Evolutionary conservation across 2,797 vertebrate genomes (phyloP), one percentile per base, ranked within the genome.

Genomic region (Gobionotothen gibberifrons): DNA sequence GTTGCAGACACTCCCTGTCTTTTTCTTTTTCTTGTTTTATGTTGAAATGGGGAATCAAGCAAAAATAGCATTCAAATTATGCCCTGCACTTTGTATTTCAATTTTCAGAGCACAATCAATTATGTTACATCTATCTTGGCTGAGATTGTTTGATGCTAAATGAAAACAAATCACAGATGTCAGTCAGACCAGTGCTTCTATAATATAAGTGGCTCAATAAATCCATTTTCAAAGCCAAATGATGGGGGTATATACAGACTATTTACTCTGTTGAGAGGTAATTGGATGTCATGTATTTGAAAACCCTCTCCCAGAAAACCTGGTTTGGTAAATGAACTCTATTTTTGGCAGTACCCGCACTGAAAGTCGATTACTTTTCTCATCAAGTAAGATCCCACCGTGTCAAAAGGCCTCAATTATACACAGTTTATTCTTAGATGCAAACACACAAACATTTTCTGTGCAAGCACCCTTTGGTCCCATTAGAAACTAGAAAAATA

Each of bases 41-140:
- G 74, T 58, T 81, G 61, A 89, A 90, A 86, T 83, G 74, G 61
- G 59, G 36, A 56, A 81, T 63, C n/a, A 49, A 60, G 75, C 70
- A 49, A 90, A 93, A 92, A 94, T 93, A 94, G 90, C 83, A 44
- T 69, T 57, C 55, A 73, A 80, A 93, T 93, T 84, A 85, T 53
- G 57, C 82, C 46, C 56, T 39, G 87, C 88, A 92, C 85, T 94
- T 93, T 94, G 80, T 86, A 74, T 84, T 92, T 93, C 92, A 92
- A 91, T 94, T 93, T 94, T 89, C 85, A 64, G 72, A 72, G 76
- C 78, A 79, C 62, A 91, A 85, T 93, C 85, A 92, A 91, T 93
- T 92, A 91, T 82, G 87, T 78, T 85, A 82, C 85, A 84, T 89
- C 90, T 92, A 81, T 90, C 85, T 86, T 86, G 75, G 73, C 81